Base-by-base conservation (phyloP, 2,797 vertebrate genomes). In the Synaphobranchus kaupii region DNA sequence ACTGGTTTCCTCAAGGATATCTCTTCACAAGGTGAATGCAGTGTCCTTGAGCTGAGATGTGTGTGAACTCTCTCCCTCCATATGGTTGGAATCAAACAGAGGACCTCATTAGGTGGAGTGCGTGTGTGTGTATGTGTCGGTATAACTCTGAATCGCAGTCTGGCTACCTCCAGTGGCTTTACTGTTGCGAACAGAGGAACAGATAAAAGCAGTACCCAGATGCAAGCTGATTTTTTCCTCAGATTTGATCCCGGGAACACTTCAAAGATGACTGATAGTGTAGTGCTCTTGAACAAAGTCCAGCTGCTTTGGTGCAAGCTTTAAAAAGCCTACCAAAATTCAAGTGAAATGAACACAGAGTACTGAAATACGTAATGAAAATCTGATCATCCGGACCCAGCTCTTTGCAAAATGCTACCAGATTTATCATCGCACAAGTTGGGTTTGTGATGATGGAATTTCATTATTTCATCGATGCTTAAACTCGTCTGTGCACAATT, bases 371-470 rank as follows among this genome's bases (percentile, higher is more conserved):
- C 1, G 39, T 25, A 28, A 48, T 13, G 10, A 50, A 3, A 81
- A 81, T 10, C 44, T 50, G 44, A 50, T 50, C 78, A 12, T 50
- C 15, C 8, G 44, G 76, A 47, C 48, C 39, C 31, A 54, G 76
- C 44, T 78, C 52, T 78, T 47, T 13, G 54, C 25, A 60, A 78
- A 44, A 78, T 4, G 12, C 31, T 48, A 48, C 6, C 76, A 44
- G 22, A 73, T 52, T 87, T 56, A 34, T 66, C 12, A 83, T 78
- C 12, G 48, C 50, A 63, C 71, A 84, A 90, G 89, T 90, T 85
- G 88, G 89, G 89, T 63, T 92, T 89, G 90, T 8, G 31, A 92
- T 94, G 92, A 94, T 93, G 83, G 92, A 91, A 90, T 89, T 86
- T 91, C 93, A 92, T 93, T 89, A 86, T 85, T 88, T 86, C 90